Base-by-base conservation (phyloP, 2,797 vertebrate species). In the Helostoma temminkii region DNA sequence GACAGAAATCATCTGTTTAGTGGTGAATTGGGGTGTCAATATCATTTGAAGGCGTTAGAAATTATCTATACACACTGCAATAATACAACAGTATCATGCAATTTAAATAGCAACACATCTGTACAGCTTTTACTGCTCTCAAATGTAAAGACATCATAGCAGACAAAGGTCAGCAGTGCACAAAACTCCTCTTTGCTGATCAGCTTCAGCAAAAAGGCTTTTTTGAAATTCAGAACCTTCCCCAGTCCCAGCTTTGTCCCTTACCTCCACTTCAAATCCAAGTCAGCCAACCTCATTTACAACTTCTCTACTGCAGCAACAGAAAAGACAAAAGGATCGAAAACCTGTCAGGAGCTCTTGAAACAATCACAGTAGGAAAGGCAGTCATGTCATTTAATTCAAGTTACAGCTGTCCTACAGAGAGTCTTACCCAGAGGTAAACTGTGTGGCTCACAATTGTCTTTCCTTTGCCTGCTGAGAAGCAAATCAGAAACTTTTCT, bases 1-100 rank as follows among this genome's bases (percentile, higher is more conserved):
- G 68, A 68, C 41, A 47, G 68, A 69, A 64, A 67, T 75, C 56
- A 71, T 87, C 34, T 78, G 69, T 78, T 78, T 78, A 71, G 81
- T 52, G 26, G n/a, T 66, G 58, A 45, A 37, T 49, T 26, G 28
- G 45, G 34, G 71, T 60, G 68, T 81, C 62, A 59, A 64, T 72
- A 74, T 60, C 52, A 56, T 63, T 87, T 76, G 53, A 68, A 77
- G 61, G 53, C 71, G 43, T 68, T 62, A 65, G 22, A 14, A 22
- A 66, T 76, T 55, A 45, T 43, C n/a, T 43, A 43, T 21, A 43
- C 39, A 84, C 64, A 59, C 66, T 68, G 26, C 22, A 63, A 37
- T 39, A 9, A 32, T 32, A 12, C 36, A 37, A 37, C 14, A 39
- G 16, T 1, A 28, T 21, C 16, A 22, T 59, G 12, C 22, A 49